Percentiles rank a stretch among this genome's conserved stretches.
Evolutionary conservation across 1,140 invertebrate genomes (phyloP).

Genomic region (Drosophila mayri): DNA sequence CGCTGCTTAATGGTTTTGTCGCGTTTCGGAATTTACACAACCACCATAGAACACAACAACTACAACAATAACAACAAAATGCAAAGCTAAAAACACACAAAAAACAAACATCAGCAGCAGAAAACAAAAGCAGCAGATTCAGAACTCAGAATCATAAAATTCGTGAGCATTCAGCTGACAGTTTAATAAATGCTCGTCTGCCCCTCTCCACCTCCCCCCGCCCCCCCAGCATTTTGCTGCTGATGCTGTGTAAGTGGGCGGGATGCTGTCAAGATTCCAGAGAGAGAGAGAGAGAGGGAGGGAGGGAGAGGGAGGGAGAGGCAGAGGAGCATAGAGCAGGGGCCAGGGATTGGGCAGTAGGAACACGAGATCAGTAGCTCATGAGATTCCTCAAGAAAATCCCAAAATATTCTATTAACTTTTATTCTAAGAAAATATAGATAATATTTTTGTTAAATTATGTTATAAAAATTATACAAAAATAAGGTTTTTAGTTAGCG

Average conservation of each 20-base stretch:
- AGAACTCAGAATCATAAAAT: slow-evolving; percentile 62
- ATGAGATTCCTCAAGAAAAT: slow-evolving; percentile 33
- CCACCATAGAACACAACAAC: slow-evolving; percentile 15
- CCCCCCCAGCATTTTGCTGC: slow-evolving; percentile 10
- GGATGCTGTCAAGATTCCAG: slow-evolving; percentile 21
- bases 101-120: slow-evolving; percentile 30
- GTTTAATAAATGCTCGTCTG: slow-evolving; percentile 69
- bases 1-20: slow-evolving; percentile 75
- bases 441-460: not conserved
- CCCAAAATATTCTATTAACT: not conserved
- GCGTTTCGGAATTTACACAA: slow-evolving; percentile 78
- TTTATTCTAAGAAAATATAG: not conserved
- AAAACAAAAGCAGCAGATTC: slow-evolving; percentile 32
- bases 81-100: slow-evolving; percentile 43
- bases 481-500: not conserved
- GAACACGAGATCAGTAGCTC: slow-evolving; percentile 18
- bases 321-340: not conserved
- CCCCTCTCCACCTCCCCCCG: not conserved
- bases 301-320: not conserved
- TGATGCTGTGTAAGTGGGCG: slow-evolving; percentile 34
- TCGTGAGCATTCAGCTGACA: slow-evolving; percentile 77
- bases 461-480: not conserved
- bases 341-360: not conserved
- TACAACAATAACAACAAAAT: slow-evolving; percentile 16
- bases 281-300: not conserved